Conservation (phyloP, 1,140 invertebrate species). For the Drosophila pseudoobscura region DNA sequence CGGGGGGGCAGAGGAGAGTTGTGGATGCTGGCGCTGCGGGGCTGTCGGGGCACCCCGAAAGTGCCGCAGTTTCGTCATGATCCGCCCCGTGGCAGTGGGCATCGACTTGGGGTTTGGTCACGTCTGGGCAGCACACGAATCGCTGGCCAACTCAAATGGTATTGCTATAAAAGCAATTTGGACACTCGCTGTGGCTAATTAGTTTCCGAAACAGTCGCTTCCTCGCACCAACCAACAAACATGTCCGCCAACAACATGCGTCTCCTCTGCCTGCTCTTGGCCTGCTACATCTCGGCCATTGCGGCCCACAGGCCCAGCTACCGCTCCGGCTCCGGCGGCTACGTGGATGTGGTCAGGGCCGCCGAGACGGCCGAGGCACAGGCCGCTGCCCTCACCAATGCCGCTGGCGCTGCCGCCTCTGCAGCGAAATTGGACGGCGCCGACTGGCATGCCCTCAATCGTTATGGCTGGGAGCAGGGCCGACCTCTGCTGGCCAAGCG, state of each 20-base stretch:
- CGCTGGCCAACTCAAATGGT: conserved; percentile 59
- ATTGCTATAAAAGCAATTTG: conserved; percentile 81
- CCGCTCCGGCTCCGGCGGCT: conserved; percentile 23
- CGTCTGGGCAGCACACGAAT: conserved; percentile 74
- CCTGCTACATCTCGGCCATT: conserved; percentile 50
- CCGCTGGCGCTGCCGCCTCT: conserved; percentile 69
- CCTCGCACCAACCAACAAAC: conserved; percentile 55
- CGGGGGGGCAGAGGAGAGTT: neutral
- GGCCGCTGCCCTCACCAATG: conserved; percentile 70
- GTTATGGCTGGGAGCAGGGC: conserved; percentile 75
- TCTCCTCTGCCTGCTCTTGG: conserved; percentile 64
- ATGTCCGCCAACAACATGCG: conserved; percentile 63
- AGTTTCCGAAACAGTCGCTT: conserved; percentile 64
- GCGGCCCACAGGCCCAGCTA: conserved; percentile 40
- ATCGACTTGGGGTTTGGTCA: conserved; percentile 63
- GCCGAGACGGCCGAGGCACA: conserved; percentile 70
- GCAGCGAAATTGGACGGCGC: conserved; percentile 69
- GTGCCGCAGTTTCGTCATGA: conserved; percentile 49
- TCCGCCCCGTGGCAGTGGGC: conserved; percentile 14
- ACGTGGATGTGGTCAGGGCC: conserved; percentile 43
- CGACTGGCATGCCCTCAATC: conserved; percentile 62
- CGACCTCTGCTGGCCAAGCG: conserved; percentile 58
- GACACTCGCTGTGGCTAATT: conserved; percentile 72
- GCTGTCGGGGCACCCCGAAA: conserved; percentile 45
- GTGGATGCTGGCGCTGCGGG: conserved; percentile 31